Evolutionary conservation across 2,888 invertebrate genomes (phyloP), one percentile per base, ranked within the genome.

Genomic region (Clanis bilineata): DNA sequence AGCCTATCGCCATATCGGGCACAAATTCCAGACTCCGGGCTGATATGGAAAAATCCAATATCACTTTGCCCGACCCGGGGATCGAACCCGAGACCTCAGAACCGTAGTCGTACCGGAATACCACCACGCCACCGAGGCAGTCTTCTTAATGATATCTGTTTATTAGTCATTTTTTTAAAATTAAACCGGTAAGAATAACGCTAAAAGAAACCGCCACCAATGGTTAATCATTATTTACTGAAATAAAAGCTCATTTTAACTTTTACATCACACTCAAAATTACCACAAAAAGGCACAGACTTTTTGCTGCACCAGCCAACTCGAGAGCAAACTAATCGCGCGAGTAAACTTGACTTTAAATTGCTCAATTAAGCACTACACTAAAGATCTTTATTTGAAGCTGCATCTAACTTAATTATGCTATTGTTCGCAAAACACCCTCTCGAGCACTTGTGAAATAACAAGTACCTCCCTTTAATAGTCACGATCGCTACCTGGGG

Each of bases 401-500:
- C 32, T 28, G 51, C 51, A 51, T 51, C 51, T 51, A 28, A 51
- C 51, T 51, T 32, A 51, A 51, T 51, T 51, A 32, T 32, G 32
- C 32, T 21, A 41, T 57, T 61, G 43, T 23, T 36, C 43, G 43
- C 55, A 54, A 58, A 57, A 38, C 56, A 45, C 59, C 32, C 36
- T 58, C 28, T 22, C 44, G 51, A 57, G 66, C 62, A 59, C 66
- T 64, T 64, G 62, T 60, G 62, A 63, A 69, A 71, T 67, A 68
- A 61, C 62, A 58, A 61, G 64, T 64, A 68, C 69, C 71, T 71
- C 64, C 61, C 62, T 60, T 70, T 70, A 72, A 69, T 72, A 77
- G 76, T 79, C 80, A 79, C 78, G 80, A 79, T 61, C 61, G 71
- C 73, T 76, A 73, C 78, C 74, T 69, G 71, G 55, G 72, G 74